Evolutionary conservation across 2,113 vertebrate genomes (phyloP), one percentile per base, ranked within the genome.

Genomic region (Cacatua alba): DNA sequence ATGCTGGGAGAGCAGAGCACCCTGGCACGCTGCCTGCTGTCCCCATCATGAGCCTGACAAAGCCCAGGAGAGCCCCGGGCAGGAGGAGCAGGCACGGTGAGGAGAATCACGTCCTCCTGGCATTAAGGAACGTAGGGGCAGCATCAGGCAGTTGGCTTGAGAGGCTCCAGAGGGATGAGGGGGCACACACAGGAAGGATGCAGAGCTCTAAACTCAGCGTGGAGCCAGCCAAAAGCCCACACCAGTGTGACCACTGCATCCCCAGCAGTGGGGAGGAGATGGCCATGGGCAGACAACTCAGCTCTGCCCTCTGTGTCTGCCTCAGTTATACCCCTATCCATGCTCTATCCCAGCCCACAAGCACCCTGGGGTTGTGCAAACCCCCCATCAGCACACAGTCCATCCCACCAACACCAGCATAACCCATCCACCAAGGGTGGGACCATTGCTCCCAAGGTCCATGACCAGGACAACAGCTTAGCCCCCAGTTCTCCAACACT

Each of bases 401-500:
- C 6, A 5, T 24, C 46, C 74, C n/a, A 63, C 20, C 7, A 3
- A 6, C 44, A 13, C 28, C 14, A 0, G 24, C 71, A 29, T 5
- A 14, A 12, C 3, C 52, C 43, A 7, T 5, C 37, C 28, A 5
- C 23, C 11, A 14, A 5, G 43, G 7, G 15, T 19, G 21, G n/a
- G n/a, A 63, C 28, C 44, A 17, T 62, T 3, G 3, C 16, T 72
- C 35, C 35, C 39, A 67, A 82, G 35, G 26, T 39, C 63, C 9
- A 0, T 0, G 2, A 48, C 23, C 4, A 1, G n/a, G 44, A 43
- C 51, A 39, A 2, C 10, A 79, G 52, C 37, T 72, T 80, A 67
- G 53, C 41, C 46, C 63, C 25, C 35, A 13, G 59, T 11, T 82
- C 67, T 35, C n/a, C 44, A 57, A n/a, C n/a, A 24, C 17, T 12